Base-by-base conservation (phyloP, 2,888 invertebrate species). In the Loripinus fragilis region DNA sequence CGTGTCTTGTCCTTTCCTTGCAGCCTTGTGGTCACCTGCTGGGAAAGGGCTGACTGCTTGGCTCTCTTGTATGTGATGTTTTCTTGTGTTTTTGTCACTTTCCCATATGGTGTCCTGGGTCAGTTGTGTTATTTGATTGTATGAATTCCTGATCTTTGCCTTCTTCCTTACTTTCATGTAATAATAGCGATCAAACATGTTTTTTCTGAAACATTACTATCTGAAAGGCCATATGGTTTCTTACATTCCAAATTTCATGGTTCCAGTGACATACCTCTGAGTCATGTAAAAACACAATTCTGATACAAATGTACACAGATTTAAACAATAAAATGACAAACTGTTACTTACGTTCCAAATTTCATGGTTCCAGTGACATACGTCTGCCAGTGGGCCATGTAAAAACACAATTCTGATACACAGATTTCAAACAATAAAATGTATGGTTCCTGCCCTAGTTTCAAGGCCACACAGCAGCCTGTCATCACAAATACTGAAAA, bases 351-450 rank as follows among this genome's bases (percentile, higher is more conserved):
- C 94, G 83, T 90, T 41, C 93, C 93, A 91, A 95, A 95, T 71
- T 91, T 88, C 20, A 95, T 88, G 30, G 93, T 94, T 94, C 96
- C 99, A 82, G 99, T 98, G 52, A 99, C 99, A 94, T 99, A 99
- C 0, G 99, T 98, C 94, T 99, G 99, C 99, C 99, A 99, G 94
- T 99, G 99, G 28, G 99, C 99, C 94, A 97, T 97, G 94, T 99
- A 99, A 95, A 99, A 99, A 85, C 99, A 94, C 42, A 97, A 96
- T 95, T 98, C 97, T 38, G 98, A 98, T 94, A 97, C 96, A 93
- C 99, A 97, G 94, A 98, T 97, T 95, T 98, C 96, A 93, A 98
- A 97, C 94, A 99, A 97, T 96, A 99, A 97, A 96, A 98, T 97
- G 78, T 96, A 96, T 25, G 98, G 98, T 93, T 97, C 96, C 89